Conservation (phyloP, 2,888 invertebrate genomes). For the Eupeodes latifasciatus region DNA sequence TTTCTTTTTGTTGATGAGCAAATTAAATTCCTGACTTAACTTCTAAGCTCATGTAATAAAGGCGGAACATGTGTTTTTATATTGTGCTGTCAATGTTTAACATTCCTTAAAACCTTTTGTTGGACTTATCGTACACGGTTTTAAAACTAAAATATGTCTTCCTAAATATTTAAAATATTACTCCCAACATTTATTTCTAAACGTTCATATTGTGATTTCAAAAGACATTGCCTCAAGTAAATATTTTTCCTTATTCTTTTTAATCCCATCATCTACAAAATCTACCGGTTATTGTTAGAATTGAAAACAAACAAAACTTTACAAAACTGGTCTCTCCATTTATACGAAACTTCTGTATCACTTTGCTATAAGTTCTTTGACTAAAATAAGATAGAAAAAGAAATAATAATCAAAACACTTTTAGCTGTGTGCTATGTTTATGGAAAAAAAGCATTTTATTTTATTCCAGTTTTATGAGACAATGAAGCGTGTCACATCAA, state of each 20-base stretch:
- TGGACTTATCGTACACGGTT: no score
- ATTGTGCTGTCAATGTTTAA: no score
- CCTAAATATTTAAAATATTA: no score
- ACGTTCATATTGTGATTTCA: no score
- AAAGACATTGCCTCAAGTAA: background rate
- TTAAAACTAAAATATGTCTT: no score
- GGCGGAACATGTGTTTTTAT: no score
- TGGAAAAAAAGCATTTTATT: constrained; percentile 23
- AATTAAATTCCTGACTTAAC: no score
- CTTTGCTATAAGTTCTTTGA: background rate
- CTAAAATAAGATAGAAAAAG: background rate
- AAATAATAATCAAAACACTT: background rate
- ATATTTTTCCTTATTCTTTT: background rate
- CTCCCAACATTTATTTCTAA: no score
- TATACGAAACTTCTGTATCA: background rate
- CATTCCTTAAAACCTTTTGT: no score
- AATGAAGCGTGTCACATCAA: constrained; percentile 65
- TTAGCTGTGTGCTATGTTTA: background rate
- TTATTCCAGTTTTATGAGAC: constrained; percentile 28
- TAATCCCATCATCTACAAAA: background rate
- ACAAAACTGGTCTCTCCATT: constrained; percentile 19
- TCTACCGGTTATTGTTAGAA: constrained; percentile 4
- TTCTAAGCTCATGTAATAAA: no score
- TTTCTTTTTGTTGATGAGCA: no score
- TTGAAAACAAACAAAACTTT: constrained; percentile 12